Evolutionary conservation across 2,113 vertebrate species (phyloP).

Genomic region (Todiramphus chloris): DNA sequence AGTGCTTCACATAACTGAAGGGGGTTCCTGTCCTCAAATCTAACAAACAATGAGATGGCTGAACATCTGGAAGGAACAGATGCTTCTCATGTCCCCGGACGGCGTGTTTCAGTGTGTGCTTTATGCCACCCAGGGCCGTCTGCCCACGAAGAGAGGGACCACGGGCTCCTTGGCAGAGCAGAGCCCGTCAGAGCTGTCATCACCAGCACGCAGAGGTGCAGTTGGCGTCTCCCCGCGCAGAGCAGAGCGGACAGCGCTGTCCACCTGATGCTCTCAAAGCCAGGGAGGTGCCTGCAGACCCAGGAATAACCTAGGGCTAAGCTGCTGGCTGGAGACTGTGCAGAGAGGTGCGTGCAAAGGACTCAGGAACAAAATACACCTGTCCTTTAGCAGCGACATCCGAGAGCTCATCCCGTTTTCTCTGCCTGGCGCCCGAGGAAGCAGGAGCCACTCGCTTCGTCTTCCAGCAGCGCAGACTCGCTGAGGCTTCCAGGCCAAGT

Average conservation of each 20-base stretch:
- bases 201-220: rapidly evolving
- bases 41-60: neutral
- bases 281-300: neutral
- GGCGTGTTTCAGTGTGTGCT: neutral
- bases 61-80: conserved; percentile 64
- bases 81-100: neutral
- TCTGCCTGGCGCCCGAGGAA: neutral
- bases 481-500: neutral
- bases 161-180: neutral
- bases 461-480: neutral
- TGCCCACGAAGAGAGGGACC: neutral
- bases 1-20: neutral
- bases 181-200: neutral
- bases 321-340: neutral
- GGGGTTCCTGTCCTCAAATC: conserved; percentile 9
- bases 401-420: neutral
- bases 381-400: rapidly evolving
- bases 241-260: rapidly evolving
- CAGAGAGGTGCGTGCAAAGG: neutral
- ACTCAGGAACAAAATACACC: neutral
- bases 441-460: neutral
- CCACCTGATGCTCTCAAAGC: neutral
- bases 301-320: neutral
- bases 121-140: conserved; percentile 1
- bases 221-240: neutral